A percentile compares a stretch with the other conserved stretches of the same genome.
phyloP scores from a whole-genome alignment of 1,140 invertebrate genomes.

The Scaptodrosophila lebanonensis region DNA sequence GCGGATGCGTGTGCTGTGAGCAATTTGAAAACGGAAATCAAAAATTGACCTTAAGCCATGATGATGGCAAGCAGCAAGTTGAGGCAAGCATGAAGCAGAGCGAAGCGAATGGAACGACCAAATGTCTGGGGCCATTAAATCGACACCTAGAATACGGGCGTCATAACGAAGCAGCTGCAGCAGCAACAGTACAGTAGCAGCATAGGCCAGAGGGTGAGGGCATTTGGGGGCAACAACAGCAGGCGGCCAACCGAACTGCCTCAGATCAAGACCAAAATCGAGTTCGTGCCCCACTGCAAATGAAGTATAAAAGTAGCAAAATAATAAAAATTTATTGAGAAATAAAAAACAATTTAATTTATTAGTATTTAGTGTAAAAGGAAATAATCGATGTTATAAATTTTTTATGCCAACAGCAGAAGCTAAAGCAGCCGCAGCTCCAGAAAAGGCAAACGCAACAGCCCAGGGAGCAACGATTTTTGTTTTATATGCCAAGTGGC shows the following conservation, averaged over 20 bases:
- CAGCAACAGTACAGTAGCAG: slow-evolving; percentile 24
- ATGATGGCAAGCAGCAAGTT: slow-evolving; percentile 12
- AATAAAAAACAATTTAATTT: slow-evolving; percentile 76
- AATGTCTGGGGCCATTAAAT: slow-evolving; percentile 49
- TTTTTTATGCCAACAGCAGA: slow-evolving; percentile 52
- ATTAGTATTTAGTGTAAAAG: slow-evolving; percentile 73
- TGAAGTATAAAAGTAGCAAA: slow-evolving; percentile 73
- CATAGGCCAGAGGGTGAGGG: too few species aligned
- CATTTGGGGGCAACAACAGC: too few species aligned
- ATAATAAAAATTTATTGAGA: slow-evolving; percentile 76
- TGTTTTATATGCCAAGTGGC: slow-evolving; percentile 36
- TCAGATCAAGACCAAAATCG: too few species aligned
- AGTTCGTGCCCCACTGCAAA: slow-evolving; percentile 35
- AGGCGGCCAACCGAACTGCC: too few species aligned
- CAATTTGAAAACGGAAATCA: slow-evolving; percentile 73
- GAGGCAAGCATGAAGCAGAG: not conserved
- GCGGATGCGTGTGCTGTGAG: slow-evolving; percentile 63
- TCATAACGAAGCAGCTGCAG: too few species aligned
- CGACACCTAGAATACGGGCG: too few species aligned
- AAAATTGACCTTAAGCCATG: slow-evolving; percentile 70
- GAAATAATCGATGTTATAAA: slow-evolving; percentile 75
- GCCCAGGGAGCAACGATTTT: too few species aligned
- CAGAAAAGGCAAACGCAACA: too few species aligned
- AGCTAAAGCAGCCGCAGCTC: slow-evolving; percentile 23
- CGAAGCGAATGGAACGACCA: not conserved